Percentiles rank a stretch among this genome's conserved stretches.
These are phyloP conservation scores for Brachionus rotundiformis DNA, from an alignment of 1,140 invertebrate species.

Conservation along the genomic window DNA sequence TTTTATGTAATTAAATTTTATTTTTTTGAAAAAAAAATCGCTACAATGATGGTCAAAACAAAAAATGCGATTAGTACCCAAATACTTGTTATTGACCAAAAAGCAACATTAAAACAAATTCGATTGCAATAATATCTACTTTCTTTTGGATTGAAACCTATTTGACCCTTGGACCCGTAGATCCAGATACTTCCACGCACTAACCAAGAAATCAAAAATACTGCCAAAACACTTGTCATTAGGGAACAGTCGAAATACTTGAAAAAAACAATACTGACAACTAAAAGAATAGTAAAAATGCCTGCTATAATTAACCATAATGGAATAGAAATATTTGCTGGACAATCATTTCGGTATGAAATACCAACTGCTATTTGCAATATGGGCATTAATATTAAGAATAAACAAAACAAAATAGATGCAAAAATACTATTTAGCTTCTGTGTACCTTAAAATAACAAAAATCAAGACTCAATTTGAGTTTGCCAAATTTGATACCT, in stretches of 20 bases:
- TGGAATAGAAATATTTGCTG: conserved; percentile 19
- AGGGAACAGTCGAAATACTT: conserved; percentile 33
- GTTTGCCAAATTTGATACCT: no score
- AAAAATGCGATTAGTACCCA: neutral
- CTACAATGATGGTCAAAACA: neutral
- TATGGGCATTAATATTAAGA: neutral
- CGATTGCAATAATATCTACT: neutral
- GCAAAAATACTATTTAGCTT: neutral
- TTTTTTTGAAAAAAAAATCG: neutral
- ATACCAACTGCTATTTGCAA: conserved; percentile 2
- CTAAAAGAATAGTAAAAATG: neutral
- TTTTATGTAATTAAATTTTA: neutral
- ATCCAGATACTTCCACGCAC: conserved; percentile 27
- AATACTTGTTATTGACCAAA: conserved; percentile 15
- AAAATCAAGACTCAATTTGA: no score
- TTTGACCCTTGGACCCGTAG: neutral
- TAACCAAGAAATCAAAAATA: conserved; percentile 40
- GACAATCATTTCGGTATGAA: neutral
- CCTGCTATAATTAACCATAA: conserved; percentile 21
- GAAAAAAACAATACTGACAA: conserved; percentile 6
- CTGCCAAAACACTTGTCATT: conserved; percentile 25
- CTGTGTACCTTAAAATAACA: neutral
- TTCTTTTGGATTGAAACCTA: neutral
- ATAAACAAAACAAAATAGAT: neutral
- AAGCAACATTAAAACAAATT: conserved; percentile 2